Base-by-base conservation (phyloP, 2,113 vertebrate species). In the Pteropus alecto region DNA sequence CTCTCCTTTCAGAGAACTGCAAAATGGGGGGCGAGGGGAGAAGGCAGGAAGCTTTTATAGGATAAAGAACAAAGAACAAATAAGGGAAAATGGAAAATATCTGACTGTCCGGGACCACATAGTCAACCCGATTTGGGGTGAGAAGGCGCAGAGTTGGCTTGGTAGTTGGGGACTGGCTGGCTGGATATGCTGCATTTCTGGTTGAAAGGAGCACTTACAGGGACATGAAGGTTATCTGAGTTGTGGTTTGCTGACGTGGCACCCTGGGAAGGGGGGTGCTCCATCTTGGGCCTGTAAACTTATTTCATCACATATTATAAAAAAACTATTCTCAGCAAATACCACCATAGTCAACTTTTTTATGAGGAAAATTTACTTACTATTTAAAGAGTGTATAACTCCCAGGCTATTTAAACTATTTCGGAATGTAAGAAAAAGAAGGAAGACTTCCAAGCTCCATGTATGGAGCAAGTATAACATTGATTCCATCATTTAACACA, bases 231-330 rank as follows among this genome's bases (percentile, higher is more conserved):
- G 35, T 33, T 5, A 7, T 38, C 38, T 56, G 22, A 87, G 28
- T 43, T n/a, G 22, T 43, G 48, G 13, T 0, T 79, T 79, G 35
- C 28, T 56, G 30, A 18, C 2, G 0, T 43, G 41, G 48, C 28
- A 43, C 35, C 3, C 0, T 11, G 28, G 60, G 9, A 28, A 68
- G 0, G 63, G 46, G 38, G 38, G 1, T 8, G 38, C 30, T 90
- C 48, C 61, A 43, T 13, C 13, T 56, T 79, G 61, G 63, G 21
- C 35, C 6, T 70, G 26, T 63, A 81, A 70, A 35, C 70, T n/a
- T 91, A 56, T 68, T n/a, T 43, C 63, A 81, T n/a, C 14, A 61
- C 35, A 0, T 30, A 13, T 30, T 92, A 7, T 46, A 18, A 74
- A 81, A 43, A 3, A 65, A 43, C 28, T 51, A 67, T 3, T 60